These are phyloP conservation scores for Ariopsis seemanni DNA, from an alignment of 2,113 vertebrate species.

Conservation along the genomic window DNA sequence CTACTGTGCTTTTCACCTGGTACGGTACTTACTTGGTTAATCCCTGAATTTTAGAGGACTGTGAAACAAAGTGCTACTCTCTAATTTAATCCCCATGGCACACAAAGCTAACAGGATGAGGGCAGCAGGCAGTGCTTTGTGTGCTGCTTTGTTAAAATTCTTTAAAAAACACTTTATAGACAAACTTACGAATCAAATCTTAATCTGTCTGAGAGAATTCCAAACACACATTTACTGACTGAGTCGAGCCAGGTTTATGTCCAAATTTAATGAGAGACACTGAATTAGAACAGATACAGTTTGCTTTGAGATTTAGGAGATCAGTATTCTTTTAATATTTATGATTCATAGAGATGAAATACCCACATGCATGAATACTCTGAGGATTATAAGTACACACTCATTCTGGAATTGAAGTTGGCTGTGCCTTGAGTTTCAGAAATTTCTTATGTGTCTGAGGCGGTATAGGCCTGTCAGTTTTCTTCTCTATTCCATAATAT, in stretches of 20 bases:
- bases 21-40: neutral
- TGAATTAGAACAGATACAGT: neutral
- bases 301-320: conserved; percentile 10
- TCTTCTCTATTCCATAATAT: neutral
- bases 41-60: neutral
- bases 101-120: neutral
- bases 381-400: neutral
- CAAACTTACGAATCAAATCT: neutral
- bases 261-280: neutral
- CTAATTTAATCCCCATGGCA: neutral
- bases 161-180: neutral
- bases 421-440: neutral
- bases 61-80: neutral
- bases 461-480: neutral
- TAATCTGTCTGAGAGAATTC: neutral
- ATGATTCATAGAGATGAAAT: conserved; percentile 8
- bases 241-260: conserved; percentile 1
- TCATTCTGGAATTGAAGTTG: neutral
- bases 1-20: neutral
- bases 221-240: neutral
- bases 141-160: neutral
- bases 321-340: conserved; percentile 12
- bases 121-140: neutral
- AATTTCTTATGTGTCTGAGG: no score
- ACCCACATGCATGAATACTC: neutral